phyloP scores from a whole-genome alignment of 2,797 vertebrate genomes.

The Margarornis squamiger region DNA sequence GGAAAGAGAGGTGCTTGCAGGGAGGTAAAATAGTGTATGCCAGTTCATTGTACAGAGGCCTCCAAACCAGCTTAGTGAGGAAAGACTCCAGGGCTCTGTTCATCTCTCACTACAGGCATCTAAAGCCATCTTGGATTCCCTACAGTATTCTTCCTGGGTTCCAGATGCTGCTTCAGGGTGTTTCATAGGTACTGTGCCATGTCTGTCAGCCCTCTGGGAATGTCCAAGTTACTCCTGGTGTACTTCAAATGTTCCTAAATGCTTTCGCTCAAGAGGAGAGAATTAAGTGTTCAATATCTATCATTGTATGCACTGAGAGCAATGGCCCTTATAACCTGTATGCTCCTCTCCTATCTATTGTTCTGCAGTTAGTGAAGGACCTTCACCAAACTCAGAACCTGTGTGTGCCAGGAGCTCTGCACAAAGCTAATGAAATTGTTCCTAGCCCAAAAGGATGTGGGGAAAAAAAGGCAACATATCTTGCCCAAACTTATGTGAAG shows the following conservation, averaged over 20 bases:
- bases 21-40: background rate
- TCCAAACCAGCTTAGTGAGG: background rate
- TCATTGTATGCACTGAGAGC: background rate
- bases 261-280: background rate
- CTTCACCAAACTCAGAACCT: background rate
- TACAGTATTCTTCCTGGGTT: background rate
- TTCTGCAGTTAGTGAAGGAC: background rate
- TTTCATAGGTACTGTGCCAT: background rate
- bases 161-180: background rate
- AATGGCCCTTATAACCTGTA: background rate
- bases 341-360: background rate
- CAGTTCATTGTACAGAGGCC: background rate
- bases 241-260: background rate
- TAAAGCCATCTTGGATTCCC: background rate
- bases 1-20: background rate
- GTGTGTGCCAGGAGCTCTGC: background rate
- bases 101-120: background rate
- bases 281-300: background rate
- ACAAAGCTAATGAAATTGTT: background rate
- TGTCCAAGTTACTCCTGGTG: background rate
- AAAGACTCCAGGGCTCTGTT: background rate
- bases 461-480: fast-evolving
- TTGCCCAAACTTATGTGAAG: background rate
- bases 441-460: background rate
- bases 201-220: background rate